phyloP scores from a whole-genome alignment of 1,140 invertebrate genomes.

The Microplitis mediator region DNA sequence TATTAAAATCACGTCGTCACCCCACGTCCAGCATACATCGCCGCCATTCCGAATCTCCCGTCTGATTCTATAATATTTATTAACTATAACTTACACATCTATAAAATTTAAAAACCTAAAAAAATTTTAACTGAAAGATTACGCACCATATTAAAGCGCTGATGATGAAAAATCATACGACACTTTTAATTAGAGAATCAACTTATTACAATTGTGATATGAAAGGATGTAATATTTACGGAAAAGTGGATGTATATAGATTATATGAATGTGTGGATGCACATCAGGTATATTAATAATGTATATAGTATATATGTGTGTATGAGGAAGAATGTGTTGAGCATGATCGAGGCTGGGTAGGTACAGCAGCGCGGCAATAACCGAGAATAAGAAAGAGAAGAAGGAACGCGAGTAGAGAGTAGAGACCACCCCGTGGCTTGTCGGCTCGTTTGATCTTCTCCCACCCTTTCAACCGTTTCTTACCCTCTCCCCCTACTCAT shows the following conservation, averaged over 20 bases:
- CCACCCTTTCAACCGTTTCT: slow-evolving; percentile 44
- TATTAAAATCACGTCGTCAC: slow-evolving; percentile 55
- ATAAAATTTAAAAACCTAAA: no score
- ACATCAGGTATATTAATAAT: slow-evolving; percentile 40
- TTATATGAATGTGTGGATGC: no score
- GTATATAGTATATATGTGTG: slow-evolving; percentile 61
- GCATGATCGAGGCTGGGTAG: background rate
- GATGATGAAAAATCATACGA: no score
- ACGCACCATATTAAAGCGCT: no score
- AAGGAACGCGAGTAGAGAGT: slow-evolving; percentile 51
- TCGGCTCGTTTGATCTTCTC: slow-evolving; percentile 64
- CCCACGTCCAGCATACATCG: slow-evolving; percentile 9
- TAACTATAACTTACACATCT: no score
- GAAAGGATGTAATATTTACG: no score
- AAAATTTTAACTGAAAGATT: no score
- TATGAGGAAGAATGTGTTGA: slow-evolving; percentile 26
- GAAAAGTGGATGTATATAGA: no score
- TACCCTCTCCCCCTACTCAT: slow-evolving; percentile 31
- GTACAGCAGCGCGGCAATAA: slow-evolving; percentile 3
- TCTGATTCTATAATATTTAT: background rate
- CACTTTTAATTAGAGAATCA: no score
- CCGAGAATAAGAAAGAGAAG: slow-evolving; percentile 37
- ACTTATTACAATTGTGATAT: no score
- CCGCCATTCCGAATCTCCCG: background rate
- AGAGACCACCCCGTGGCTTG: slow-evolving; percentile 62